Evolutionary conservation across 2,888 invertebrate genomes (phyloP).

Genomic region (Tillus elongatus): DNA sequence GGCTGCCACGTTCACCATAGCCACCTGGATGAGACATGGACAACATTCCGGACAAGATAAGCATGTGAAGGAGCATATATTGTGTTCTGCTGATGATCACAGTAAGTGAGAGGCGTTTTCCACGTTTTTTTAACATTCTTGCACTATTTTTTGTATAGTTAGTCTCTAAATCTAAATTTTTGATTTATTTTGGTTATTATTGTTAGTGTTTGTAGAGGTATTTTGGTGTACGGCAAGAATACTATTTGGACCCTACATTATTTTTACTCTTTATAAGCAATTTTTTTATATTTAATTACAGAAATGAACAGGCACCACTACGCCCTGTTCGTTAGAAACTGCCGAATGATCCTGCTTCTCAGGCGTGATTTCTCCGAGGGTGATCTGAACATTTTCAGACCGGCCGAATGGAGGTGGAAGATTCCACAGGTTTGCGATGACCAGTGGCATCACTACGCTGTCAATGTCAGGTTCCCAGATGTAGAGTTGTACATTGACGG

Average conservation of each 20-base stretch:
- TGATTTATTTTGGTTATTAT: too few species aligned
- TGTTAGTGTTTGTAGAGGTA: too few species aligned
- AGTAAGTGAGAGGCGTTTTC: too few species aligned
- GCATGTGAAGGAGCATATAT: conserved; percentile 89
- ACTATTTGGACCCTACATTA: too few species aligned
- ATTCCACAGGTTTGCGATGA: conserved; percentile 93
- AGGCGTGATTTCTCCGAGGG: conserved; percentile 85
- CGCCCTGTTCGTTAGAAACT: conserved; percentile 93
- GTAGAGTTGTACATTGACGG: conserved; percentile 87
- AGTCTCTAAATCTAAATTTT: too few species aligned
- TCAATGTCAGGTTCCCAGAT: conserved; percentile 87
- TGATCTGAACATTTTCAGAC: conserved; percentile 87
- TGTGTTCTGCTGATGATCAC: conserved; percentile 96
- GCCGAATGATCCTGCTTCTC: conserved; percentile 86
- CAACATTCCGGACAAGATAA: conserved; percentile 71
- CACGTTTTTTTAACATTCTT: too few species aligned
- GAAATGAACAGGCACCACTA: conserved; percentile 99
- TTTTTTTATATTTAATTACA: conserved; percentile 47
- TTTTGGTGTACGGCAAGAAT: too few species aligned
- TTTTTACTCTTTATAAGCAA: too few species aligned
- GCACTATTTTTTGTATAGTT: too few species aligned
- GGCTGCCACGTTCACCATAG: conserved; percentile 76
- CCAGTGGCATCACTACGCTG: conserved; percentile 97
- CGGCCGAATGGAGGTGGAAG: conserved; percentile 99
- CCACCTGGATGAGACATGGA: conserved; percentile 93